phyloP scores from a whole-genome alignment of 2,888 invertebrate genomes.

The Drosophila sordidula region DNA sequence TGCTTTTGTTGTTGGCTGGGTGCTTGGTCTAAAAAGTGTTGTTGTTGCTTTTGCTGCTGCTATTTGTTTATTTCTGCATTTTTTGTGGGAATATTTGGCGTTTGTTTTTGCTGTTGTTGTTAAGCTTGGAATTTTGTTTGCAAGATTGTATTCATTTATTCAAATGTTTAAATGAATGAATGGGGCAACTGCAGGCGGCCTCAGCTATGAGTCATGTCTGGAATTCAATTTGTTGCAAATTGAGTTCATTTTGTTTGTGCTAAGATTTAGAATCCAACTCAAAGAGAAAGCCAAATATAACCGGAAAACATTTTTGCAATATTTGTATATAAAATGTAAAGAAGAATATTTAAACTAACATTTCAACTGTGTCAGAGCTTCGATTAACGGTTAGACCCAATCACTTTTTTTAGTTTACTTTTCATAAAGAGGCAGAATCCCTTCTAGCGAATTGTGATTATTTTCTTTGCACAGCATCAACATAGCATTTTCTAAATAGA shows the following conservation, averaged over 20 bases:
- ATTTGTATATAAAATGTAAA: no score
- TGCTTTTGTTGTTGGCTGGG: slow-evolving; percentile 51
- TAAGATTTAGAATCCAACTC: not conserved
- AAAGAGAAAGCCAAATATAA: not conserved
- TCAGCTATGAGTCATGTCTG: slow-evolving; percentile 51
- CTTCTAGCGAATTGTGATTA: no score
- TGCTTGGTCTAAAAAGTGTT: slow-evolving; percentile 17
- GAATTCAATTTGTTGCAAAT: slow-evolving; percentile 2
- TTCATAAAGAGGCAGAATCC: no score
- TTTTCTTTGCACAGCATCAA: no score
- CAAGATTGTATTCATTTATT: slow-evolving; percentile 31
- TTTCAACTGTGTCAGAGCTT: no score
- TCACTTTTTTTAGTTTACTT: no score
- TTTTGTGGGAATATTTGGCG: slow-evolving; percentile 66
- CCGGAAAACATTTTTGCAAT: no score
- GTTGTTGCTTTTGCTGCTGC: slow-evolving; percentile 15
- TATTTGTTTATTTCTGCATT: slow-evolving; percentile 61
- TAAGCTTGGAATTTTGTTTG: slow-evolving; percentile 55
- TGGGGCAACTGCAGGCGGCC: slow-evolving; percentile 9
- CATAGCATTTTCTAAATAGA: no score
- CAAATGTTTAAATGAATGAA: slow-evolving; percentile 47
- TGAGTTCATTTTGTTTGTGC: not conserved
- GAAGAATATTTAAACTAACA: no score
- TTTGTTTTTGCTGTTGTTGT: slow-evolving; percentile 28
- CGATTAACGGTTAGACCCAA: no score